These are phyloP conservation scores for Homalodisca vitripennis DNA, from an alignment of 1,140 invertebrate species.

Conservation along the genomic window DNA sequence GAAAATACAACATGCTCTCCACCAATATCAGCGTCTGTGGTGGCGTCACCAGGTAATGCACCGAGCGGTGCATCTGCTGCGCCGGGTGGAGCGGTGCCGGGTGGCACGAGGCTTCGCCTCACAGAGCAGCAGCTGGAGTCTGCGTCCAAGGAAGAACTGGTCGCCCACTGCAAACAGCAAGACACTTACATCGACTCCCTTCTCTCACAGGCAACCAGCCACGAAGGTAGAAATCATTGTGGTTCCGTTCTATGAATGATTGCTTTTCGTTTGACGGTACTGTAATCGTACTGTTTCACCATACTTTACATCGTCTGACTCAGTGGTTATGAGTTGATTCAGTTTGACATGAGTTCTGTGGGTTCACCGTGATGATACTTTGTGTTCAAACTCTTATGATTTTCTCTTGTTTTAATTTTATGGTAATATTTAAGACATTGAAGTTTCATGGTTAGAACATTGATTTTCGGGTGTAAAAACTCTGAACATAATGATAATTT, in stretches of 20 bases:
- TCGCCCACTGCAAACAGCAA: slow-evolving; percentile 35
- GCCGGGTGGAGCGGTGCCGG: background rate
- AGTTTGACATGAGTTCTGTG: background rate
- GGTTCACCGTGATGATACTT: background rate
- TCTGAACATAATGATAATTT: too few relatives aligned
- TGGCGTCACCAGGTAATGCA: background rate
- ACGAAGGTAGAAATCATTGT: slow-evolving; percentile 38
- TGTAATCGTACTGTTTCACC: slow-evolving; percentile 15
- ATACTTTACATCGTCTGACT: slow-evolving; percentile 12
- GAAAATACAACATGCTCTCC: background rate
- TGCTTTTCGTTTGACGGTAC: slow-evolving; percentile 19
- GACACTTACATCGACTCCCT: slow-evolving; percentile 36
- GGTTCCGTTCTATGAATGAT: slow-evolving; percentile 31
- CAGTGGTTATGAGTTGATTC: slow-evolving; percentile 4
- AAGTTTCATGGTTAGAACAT: too few relatives aligned
- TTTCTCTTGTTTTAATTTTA: background rate
- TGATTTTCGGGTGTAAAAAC: too few relatives aligned
- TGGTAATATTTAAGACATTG: background rate
- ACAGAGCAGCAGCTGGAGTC: slow-evolving; percentile 33
- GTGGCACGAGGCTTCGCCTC: slow-evolving; percentile 22
- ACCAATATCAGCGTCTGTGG: background rate
- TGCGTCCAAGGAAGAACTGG: slow-evolving; percentile 32
- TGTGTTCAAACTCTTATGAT: background rate
- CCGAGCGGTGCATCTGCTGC: background rate
- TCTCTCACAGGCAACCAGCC: slow-evolving; percentile 33